Percentiles rank a stretch among this genome's conserved stretches.
These are phyloP conservation scores for Phenacoccus solenopsis DNA, from an alignment of 1,140 invertebrate genomes.

Conservation along the genomic window DNA sequence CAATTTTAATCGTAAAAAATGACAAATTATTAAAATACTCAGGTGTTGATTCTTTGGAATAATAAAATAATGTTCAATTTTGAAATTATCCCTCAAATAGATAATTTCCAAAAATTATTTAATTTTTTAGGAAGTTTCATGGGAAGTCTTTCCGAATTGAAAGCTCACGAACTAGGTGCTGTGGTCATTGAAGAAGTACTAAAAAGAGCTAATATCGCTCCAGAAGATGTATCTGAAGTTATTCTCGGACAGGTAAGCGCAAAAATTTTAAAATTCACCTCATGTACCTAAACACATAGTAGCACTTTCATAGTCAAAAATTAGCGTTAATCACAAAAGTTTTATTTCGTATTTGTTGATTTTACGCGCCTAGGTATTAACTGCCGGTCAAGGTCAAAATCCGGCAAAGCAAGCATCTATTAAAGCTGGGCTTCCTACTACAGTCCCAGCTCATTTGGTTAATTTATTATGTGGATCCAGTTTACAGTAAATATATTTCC, in stretches of 20 bases:
- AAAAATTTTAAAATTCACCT: neutral
- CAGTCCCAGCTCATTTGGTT: conserved; percentile 57
- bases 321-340: neutral
- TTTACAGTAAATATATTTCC: conserved; percentile 44
- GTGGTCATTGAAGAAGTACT: conserved; percentile 62
- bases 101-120: conserved; percentile 9
- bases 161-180: conserved; percentile 59
- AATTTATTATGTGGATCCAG: conserved; percentile 84
- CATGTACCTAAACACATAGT: neutral
- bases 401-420: conserved; percentile 68
- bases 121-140: conserved; percentile 48
- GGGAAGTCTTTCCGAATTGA: conserved; percentile 51
- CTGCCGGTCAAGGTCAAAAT: conserved; percentile 69
- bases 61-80: conserved; percentile 6
- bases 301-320: neutral
- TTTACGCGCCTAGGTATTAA: conserved; percentile 48
- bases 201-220: conserved; percentile 42
- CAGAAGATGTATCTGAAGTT: conserved; percentile 64
- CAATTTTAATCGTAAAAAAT: no score
- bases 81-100: conserved; percentile 14
- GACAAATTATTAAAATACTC: no score
- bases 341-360: conserved; percentile 19
- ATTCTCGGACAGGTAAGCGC: conserved; percentile 64
- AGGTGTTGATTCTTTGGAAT: no score
- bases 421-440: conserved; percentile 56